phyloP scores from a whole-genome alignment of 2,113 vertebrate genomes.

The Carassius carassius region DNA sequence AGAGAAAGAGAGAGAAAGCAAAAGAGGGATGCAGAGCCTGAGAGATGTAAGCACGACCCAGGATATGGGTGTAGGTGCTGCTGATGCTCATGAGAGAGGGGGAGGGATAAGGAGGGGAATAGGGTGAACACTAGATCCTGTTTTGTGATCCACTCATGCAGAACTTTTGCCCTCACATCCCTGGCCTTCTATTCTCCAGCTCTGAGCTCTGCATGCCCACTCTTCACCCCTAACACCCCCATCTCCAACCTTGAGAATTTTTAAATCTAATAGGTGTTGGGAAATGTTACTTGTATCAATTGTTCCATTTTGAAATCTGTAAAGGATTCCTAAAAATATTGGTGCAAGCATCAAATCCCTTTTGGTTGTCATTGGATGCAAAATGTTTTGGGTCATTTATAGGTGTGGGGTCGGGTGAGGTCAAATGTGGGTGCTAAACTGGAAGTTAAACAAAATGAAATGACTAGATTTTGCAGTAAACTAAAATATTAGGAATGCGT shows the following conservation, averaged over 20 bases:
- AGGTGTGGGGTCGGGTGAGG: not conserved
- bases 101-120: slow-evolving; percentile 49
- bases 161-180: slow-evolving; percentile 69
- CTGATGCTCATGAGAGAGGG: slow-evolving; percentile 56
- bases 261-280: not conserved
- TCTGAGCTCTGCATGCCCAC: slow-evolving; percentile 33
- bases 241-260: slow-evolving; percentile 42
- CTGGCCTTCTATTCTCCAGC: slow-evolving; percentile 44
- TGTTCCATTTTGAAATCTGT: not conserved
- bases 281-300: slow-evolving; percentile 1
- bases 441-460: not conserved
- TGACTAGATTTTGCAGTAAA: slow-evolving; percentile 8
- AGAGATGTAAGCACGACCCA: slow-evolving; percentile 71
- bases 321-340: not conserved
- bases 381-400: not conserved
- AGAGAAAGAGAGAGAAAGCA: slow-evolving; percentile 48
- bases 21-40: slow-evolving; percentile 52
- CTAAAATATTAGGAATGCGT: slow-evolving; percentile 1
- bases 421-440: not conserved
- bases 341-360: not conserved
- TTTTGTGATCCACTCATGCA: slow-evolving; percentile 77
- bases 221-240: slow-evolving; percentile 24
- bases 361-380: not conserved
- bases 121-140: slow-evolving; percentile 60
- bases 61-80: slow-evolving; percentile 63